phyloP scores from a whole-genome alignment of 2,113 vertebrate species.

The Polypterus senegalus region DNA sequence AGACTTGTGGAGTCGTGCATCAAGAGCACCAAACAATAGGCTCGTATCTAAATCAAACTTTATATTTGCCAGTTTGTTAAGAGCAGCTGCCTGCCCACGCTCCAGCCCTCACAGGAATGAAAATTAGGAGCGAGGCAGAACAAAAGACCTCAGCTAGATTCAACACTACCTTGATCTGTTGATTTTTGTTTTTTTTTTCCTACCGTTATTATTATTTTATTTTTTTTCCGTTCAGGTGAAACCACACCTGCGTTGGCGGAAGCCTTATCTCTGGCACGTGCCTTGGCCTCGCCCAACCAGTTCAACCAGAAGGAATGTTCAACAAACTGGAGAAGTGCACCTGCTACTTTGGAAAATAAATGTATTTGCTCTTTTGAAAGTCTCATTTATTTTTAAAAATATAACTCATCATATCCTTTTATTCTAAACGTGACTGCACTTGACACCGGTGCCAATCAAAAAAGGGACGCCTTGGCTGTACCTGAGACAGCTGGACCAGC shows the following conservation, averaged over 20 bases:
- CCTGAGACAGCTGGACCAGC: constrained; percentile 19
- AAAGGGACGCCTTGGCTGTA: not conserved
- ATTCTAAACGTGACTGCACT: too few species aligned
- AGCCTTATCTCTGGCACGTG: constrained; percentile 42
- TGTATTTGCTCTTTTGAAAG: too few species aligned
- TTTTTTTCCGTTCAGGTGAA: constrained; percentile 47
- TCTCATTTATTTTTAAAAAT: too few species aligned
- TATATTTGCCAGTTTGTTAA: too few species aligned
- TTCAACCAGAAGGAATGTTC: not conserved
- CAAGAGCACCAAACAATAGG: too few species aligned
- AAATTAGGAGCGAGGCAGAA: not conserved
- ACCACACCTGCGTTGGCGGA: constrained; percentile 44
- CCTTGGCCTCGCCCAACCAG: constrained; percentile 13
- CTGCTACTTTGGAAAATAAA: not conserved
- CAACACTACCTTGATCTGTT: constrained; percentile 21
- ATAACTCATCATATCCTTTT: too few species aligned
- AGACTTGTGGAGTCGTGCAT: too few species aligned
- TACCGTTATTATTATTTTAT: constrained; percentile 30
- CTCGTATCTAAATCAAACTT: too few species aligned
- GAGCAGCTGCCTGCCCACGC: too few species aligned
- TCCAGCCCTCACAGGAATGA: too few species aligned
- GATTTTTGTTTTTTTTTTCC: not conserved
- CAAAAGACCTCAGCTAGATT: constrained; percentile 18
- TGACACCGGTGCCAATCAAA: not conserved
- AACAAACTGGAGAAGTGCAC: constrained; percentile 25